phyloP scores from a whole-genome alignment of 2,888 invertebrate genomes.

The Megalurothrips usitatus region DNA sequence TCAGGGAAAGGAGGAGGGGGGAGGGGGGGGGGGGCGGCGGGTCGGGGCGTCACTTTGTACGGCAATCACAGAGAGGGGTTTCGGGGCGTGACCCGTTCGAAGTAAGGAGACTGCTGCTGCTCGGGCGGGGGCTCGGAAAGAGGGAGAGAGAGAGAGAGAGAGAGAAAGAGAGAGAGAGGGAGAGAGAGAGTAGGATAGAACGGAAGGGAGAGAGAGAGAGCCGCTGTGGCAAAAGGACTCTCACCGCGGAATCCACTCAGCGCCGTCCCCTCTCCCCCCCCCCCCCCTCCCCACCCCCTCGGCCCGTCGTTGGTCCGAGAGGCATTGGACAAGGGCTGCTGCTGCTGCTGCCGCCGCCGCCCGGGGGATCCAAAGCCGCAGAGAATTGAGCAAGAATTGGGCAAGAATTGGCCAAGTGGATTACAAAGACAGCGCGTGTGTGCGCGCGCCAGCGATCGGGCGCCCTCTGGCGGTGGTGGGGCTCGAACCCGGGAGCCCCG shows the following conservation, averaged over 20 bases:
- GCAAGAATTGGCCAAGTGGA: not conserved
- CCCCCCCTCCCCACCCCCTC: not conserved
- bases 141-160: too few relatives aligned
- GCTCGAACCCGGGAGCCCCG: too few relatives aligned
- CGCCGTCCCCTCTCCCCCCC: not conserved
- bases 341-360: not conserved
- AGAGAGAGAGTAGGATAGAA: not conserved
- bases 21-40: not conserved
- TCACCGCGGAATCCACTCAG: slow-evolving; percentile 24
- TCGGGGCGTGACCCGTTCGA: slow-evolving; percentile 11
- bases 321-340: not conserved
- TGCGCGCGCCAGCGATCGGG: too few relatives aligned
- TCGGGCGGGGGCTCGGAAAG: not conserved
- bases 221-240: not conserved
- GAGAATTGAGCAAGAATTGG: not conserved
- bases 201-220: not conserved
- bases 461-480: too few relatives aligned
- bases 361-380: not conserved
- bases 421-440: not conserved
- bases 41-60: slow-evolving; percentile 13
- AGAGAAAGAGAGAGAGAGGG: too few relatives aligned
- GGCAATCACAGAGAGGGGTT: slow-evolving; percentile 23
- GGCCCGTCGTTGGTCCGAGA: not conserved
- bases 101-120: slow-evolving; percentile 4
- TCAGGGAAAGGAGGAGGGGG: not conserved